These are phyloP conservation scores for Brachyptera risi DNA, from an alignment of 2,888 invertebrate genomes.

Conservation along the genomic window DNA sequence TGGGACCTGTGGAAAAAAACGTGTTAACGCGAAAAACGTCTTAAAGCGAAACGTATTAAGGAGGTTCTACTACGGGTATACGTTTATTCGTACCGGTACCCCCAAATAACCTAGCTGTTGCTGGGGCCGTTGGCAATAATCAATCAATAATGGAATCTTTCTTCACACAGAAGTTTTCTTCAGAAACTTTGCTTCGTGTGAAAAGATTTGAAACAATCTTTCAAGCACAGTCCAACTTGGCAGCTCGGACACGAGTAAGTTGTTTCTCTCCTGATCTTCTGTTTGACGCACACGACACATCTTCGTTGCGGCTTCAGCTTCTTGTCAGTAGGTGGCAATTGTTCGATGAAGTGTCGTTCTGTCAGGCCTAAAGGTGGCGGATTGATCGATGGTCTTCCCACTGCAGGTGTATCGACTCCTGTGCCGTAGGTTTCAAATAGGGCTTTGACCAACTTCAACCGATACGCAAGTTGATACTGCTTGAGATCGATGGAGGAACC, in stretches of 20 bases:
- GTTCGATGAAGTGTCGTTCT: conserved; percentile 15
- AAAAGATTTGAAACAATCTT: conserved; percentile 15
- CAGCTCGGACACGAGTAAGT: conserved; percentile 10
- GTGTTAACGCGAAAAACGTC: too few relatives aligned
- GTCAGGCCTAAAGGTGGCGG: conserved; percentile 12
- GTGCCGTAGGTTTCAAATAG: not conserved
- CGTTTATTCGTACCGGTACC: too few relatives aligned
- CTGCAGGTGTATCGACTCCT: not conserved
- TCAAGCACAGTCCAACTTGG: conserved; percentile 18
- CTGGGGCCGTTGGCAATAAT: too few relatives aligned
- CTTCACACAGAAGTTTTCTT: too few relatives aligned
- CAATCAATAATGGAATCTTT: too few relatives aligned
- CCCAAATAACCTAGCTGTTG: too few relatives aligned
- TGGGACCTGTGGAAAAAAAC: too few relatives aligned
- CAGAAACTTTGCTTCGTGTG: conserved; percentile 11
- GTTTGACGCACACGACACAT: conserved; percentile 22
- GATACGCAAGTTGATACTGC: not conserved
- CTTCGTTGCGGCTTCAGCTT: conserved; percentile 13
- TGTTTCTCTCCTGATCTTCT: too few relatives aligned
- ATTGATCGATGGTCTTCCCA: conserved; percentile 18
- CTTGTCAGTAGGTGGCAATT: conserved; percentile 10
- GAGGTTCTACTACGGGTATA: too few relatives aligned
- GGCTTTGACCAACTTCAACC: conserved; percentile 2
- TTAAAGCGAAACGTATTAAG: too few relatives aligned
- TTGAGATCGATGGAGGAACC: not conserved